These are phyloP conservation scores for Melanotaenia parkinsoni DNA, from an alignment of 2,797 vertebrate genomes.

Conservation along the genomic window DNA sequence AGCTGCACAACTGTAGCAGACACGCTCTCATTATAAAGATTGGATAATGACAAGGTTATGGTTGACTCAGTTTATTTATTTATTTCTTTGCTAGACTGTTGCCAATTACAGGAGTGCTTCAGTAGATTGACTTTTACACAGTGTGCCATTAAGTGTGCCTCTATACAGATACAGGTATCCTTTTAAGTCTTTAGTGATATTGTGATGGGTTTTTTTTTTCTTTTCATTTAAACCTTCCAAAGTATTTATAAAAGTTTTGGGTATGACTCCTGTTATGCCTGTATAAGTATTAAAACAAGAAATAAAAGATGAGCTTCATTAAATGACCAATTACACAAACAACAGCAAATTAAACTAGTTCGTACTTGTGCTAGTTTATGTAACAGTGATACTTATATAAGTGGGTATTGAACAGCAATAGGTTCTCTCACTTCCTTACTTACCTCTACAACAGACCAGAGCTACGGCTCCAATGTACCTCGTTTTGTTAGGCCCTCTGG, in stretches of 20 bases:
- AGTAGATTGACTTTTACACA: slow-evolving; percentile 13
- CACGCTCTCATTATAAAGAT: slow-evolving; percentile 57
- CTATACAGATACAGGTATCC: not conserved
- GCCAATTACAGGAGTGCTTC: slow-evolving; percentile 32
- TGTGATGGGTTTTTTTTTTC: not conserved
- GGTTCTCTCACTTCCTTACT: slow-evolving; percentile 9
- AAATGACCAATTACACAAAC: slow-evolving; percentile 13
- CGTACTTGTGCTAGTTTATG: not conserved
- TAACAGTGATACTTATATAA: not conserved
- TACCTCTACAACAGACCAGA: slow-evolving; percentile 32
- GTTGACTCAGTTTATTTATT: slow-evolving; percentile 1
- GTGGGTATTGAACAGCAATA: slow-evolving; percentile 26
- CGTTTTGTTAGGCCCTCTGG: slow-evolving; percentile 19
- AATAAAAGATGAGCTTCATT: not conserved
- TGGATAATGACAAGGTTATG: slow-evolving; percentile 61
- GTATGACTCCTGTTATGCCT: not conserved
- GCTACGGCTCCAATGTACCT: slow-evolving; percentile 54
- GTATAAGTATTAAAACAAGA: not conserved
- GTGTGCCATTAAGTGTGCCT: not conserved
- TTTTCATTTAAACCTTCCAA: not conserved
- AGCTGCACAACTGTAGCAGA: slow-evolving; percentile 46
- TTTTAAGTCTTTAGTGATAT: not conserved
- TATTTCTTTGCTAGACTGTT: slow-evolving; percentile 38
- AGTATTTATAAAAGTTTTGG: not conserved
- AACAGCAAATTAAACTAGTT: slow-evolving; percentile 22